A percentile compares a stretch with the other conserved stretches of the same genome.
Evolutionary conservation across 2,797 vertebrate species (phyloP).

Genomic region (Anguilla anguilla): DNA sequence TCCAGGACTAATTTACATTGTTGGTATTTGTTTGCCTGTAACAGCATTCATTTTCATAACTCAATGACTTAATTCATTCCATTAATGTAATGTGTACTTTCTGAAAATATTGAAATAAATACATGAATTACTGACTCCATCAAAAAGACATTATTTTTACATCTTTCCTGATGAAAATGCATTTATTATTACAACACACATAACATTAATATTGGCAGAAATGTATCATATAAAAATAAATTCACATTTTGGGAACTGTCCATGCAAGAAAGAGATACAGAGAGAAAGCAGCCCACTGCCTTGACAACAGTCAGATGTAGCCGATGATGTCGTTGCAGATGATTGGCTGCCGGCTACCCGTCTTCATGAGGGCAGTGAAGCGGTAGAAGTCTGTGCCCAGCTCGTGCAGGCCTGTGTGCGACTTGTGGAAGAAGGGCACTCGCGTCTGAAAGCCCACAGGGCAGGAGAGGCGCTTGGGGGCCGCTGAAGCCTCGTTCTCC

Average conservation of each 20-base stretch:
- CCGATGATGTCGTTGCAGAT: conserved; percentile 93
- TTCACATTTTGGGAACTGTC: conserved; percentile 35
- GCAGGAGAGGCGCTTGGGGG: conserved; percentile 77
- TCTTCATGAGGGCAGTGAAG: conserved; percentile 89
- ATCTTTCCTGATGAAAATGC: conserved; percentile 5
- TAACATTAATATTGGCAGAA: conserved; percentile 39
- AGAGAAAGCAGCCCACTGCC: conserved; percentile 62
- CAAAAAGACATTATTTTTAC: background rate
- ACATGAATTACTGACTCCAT: background rate
- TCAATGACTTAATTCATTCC: background rate
- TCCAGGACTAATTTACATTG: background rate
- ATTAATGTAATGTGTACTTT: background rate
- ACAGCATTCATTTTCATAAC: background rate
- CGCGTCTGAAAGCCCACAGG: conserved; percentile 80
- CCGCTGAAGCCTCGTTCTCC: conserved; percentile 33
- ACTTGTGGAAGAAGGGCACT: conserved; percentile 87
- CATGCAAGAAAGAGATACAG: conserved; percentile 66
- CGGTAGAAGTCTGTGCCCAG: conserved; percentile 81
- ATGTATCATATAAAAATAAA: conserved; percentile 39
- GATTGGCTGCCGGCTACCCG: conserved; percentile 93
- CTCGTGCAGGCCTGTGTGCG: conserved; percentile 84
- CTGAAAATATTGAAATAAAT: background rate
- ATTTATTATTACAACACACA: conserved; percentile 35
- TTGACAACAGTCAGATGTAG: conserved; percentile 79
- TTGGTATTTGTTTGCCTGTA: background rate